Evolutionary conservation across 2,888 invertebrate genomes (phyloP).

Genomic region (Lycia hirtaria): DNA sequence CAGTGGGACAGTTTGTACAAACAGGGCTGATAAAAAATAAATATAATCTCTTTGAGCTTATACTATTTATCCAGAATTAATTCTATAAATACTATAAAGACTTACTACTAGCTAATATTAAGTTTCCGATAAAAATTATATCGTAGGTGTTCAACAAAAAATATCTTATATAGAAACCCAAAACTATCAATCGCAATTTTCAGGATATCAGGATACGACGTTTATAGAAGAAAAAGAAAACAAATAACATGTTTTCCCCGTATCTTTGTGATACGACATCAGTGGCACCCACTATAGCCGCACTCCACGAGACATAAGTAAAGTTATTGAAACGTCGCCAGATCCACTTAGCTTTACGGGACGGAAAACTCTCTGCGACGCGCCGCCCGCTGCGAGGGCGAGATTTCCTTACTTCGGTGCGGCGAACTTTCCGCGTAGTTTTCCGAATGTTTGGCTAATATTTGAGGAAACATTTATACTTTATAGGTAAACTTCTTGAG

Average conservation of each 20-base stretch:
- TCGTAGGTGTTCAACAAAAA: too few species aligned
- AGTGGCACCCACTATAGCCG: slow-evolving; percentile 41
- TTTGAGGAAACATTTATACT: slow-evolving; percentile 23
- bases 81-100: too few species aligned
- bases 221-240: slow-evolving; percentile 3
- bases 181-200: too few species aligned
- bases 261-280: slow-evolving; percentile 29
- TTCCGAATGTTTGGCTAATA: slow-evolving; percentile 20
- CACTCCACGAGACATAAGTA: slow-evolving; percentile 46
- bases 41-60: too few species aligned
- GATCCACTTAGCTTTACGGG: slow-evolving; percentile 81
- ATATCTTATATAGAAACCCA: too few species aligned
- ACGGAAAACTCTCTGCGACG: slow-evolving; percentile 74
- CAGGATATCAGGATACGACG: too few species aligned
- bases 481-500: slow-evolving; percentile 15
- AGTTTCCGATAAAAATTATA: too few species aligned
- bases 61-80: too few species aligned
- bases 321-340: slow-evolving; percentile 78
- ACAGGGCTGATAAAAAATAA: too few species aligned
- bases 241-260: background rate
- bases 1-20: too few species aligned
- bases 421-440: slow-evolving; percentile 22
- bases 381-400: slow-evolving; percentile 32
- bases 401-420: slow-evolving; percentile 11
- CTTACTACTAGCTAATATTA: too few species aligned